Base-by-base conservation (phyloP, 2,888 invertebrate genomes). In the Alviniconcha strummeri region DNA sequence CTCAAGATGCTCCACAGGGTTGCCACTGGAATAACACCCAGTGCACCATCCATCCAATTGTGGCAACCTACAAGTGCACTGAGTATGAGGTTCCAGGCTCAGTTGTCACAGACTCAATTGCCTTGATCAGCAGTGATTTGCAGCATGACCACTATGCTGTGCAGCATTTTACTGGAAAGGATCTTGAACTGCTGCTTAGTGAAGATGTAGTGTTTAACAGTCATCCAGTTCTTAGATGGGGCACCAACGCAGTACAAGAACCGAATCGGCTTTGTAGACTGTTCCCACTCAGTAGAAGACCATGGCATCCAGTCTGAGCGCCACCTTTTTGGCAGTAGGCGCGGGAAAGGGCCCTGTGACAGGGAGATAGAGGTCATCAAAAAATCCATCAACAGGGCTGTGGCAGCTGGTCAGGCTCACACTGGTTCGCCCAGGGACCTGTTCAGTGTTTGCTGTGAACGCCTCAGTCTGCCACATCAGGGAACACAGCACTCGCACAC, bases 321-420 rank as follows among this genome's bases (percentile, higher is more conserved):
- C 7, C 60, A 79, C 60, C 64, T 19, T 64, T 79, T 79, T 79
- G 67, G 79, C 17, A 60, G 60, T 60, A 17, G 79, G 19, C 79
- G 4, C 17, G 79, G 67, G 9, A 79, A 79, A 36, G 60, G 79
- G 6, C 52, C 60, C 11, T 79, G 79, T 64, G 79, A 79, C 13
- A 8, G 15, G 5, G 52, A 60, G 17, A 60, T 56, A n/a, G 79
- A n/a, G 13, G 78, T 79, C 17, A 8, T 79, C n/a, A 67, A 76
- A 55, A 82, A 55, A 13, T n/a, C 72, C 8, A 19, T 36, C 8
- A 36, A 8, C n/a, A 13, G 19, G 54, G 72, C n/a, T 17, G 69
- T 54, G 0, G 7, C n/a, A 9, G 52, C 64, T 54, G 36, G 76
- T 5, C 64, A 67, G 64, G 36, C 15, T 7, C 15, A 55, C 5